Conservation (phyloP, 2,888 invertebrate species). For the Diaprepes abbreviatus region DNA sequence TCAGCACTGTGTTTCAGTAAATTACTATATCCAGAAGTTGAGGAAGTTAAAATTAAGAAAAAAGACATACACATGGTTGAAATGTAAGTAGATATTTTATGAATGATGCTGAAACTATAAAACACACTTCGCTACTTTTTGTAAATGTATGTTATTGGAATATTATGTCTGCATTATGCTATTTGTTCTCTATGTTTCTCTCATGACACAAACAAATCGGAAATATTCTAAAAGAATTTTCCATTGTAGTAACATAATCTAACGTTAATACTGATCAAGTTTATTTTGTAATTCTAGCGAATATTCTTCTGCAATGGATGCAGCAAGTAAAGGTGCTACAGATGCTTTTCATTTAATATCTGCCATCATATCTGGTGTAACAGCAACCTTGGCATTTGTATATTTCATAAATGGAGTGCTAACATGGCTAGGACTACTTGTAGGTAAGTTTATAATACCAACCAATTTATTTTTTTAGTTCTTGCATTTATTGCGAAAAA, state of each 20-base stretch:
- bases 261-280: too few relatives aligned
- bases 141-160: too few relatives aligned
- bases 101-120: too few relatives aligned
- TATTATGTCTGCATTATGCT: too few relatives aligned
- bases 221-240: too few relatives aligned
- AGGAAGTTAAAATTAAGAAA: constrained; percentile 81
- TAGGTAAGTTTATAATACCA: constrained; percentile 78
- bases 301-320: constrained; percentile 89
- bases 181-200: too few relatives aligned
- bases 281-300: constrained; percentile 78
- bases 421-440: constrained; percentile 83
- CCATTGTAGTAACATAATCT: too few relatives aligned
- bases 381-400: constrained; percentile 91
- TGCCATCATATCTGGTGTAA: constrained; percentile 91
- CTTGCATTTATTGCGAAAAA: too few relatives aligned
- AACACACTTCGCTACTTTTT: too few relatives aligned
- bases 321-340: constrained; percentile 90
- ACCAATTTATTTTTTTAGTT: too few relatives aligned
- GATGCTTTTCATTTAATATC: constrained; percentile 85
- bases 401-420: constrained; percentile 87
- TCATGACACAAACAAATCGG: too few relatives aligned
- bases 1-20: constrained; percentile 92
- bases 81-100: constrained; percentile 57
- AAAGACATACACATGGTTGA: constrained; percentile 81
- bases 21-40: constrained; percentile 92